Percentiles rank a stretch among this genome's conserved stretches.
Evolutionary conservation across 2,113 vertebrate species (phyloP).

Genomic region (Dolichotis patagonum): DNA sequence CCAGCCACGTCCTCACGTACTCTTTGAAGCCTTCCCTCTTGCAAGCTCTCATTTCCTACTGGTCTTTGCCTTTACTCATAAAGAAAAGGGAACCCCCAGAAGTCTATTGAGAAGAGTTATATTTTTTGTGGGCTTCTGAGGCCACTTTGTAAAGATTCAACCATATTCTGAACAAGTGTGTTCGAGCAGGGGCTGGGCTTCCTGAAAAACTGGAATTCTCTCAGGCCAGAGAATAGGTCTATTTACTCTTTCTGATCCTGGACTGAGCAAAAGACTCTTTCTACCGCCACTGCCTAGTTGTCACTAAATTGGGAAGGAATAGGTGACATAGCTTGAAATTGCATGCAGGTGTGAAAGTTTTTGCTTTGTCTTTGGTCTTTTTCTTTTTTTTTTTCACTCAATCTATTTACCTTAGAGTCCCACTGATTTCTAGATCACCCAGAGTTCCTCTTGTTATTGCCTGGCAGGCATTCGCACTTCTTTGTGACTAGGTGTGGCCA

Average conservation of each 20-base stretch:
- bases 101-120: background rate
- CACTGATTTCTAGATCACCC: background rate
- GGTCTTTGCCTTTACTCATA: background rate
- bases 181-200: background rate
- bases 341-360: background rate
- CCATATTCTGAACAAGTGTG: background rate
- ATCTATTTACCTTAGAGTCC: constrained; percentile 16
- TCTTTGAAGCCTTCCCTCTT: background rate
- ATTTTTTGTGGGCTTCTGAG: background rate
- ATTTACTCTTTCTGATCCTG: background rate
- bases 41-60: background rate
- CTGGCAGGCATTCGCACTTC: background rate
- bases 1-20: background rate
- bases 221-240: background rate
- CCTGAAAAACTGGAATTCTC: background rate
- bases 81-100: background rate
- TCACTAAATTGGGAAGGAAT: background rate
- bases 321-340: background rate
- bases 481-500: background rate
- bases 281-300: background rate
- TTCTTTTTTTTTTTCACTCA: constrained; percentile 14
- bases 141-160: background rate
- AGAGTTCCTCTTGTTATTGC: background rate
- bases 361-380: background rate
- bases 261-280: background rate